Conservation (phyloP, 2,113 vertebrate genomes). For the Ophthalmolycus amberensis region DNA sequence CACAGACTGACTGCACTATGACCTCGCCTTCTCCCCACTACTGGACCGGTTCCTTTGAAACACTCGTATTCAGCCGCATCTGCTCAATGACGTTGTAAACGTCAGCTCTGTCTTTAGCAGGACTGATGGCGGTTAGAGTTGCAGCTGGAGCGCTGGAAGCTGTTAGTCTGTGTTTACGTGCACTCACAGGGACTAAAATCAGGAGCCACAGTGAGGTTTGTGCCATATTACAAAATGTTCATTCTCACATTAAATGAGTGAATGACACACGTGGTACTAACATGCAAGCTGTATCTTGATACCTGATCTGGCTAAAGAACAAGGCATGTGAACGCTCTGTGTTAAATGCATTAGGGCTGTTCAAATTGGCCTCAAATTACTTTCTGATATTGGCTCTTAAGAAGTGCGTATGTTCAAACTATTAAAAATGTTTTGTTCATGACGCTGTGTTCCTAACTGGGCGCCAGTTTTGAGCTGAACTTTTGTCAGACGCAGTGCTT, state of each 20-base stretch:
- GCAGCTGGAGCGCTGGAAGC: not conserved
- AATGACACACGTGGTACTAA: not conserved
- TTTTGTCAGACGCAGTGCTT: not conserved
- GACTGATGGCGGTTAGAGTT: not conserved
- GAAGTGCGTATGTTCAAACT: not conserved
- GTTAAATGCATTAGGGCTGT: not conserved
- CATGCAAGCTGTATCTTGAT: not conserved
- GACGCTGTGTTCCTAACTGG: too few species aligned
- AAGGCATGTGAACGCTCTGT: not conserved
- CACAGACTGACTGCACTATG: slow-evolving; percentile 60
- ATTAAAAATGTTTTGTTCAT: not conserved
- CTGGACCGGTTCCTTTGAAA: slow-evolving; percentile 28
- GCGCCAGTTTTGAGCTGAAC: not conserved
- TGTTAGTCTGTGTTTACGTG: slow-evolving; percentile 27
- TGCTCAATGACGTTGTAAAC: not conserved
- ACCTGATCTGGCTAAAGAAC: not conserved
- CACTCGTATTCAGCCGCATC: not conserved
- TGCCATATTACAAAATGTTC: slow-evolving; percentile 1
- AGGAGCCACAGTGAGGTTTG: not conserved
- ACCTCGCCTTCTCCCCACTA: slow-evolving; percentile 25
- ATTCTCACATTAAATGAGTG: not conserved
- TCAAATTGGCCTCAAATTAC: too few species aligned
- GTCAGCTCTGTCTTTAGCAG: not conserved
- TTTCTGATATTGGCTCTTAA: not conserved
- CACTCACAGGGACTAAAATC: not conserved